A percentile compares a stretch with the other conserved stretches of the same genome.
Conservation (phyloP, 2,113 vertebrate genomes). For the Orientallactaga bullata region DNA sequence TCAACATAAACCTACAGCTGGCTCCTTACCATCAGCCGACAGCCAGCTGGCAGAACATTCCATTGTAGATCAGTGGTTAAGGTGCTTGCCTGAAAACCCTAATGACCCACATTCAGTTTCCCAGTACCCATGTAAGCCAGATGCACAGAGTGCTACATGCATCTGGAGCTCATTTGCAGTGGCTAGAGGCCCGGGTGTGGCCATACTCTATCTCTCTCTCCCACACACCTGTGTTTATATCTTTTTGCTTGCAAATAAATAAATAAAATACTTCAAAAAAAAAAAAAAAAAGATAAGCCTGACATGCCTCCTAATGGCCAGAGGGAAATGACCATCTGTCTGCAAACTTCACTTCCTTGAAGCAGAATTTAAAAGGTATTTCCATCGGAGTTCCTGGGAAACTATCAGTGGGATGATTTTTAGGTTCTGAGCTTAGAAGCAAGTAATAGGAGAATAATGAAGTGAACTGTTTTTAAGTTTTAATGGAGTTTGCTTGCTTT, state of each 20-base stretch:
- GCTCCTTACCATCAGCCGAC: background rate
- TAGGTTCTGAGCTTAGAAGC: slow-evolving; percentile 17
- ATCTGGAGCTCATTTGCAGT: no score
- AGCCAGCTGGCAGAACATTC: background rate
- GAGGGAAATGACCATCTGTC: background rate
- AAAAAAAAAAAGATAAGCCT: background rate
- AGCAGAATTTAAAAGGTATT: slow-evolving; percentile 40
- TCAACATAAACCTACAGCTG: background rate
- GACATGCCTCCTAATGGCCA: background rate
- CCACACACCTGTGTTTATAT: no score
- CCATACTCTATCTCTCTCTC: no score
- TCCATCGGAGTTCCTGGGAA: slow-evolving; percentile 1
- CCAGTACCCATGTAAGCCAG: no score
- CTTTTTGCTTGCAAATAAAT: no score
- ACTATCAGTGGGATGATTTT: background rate
- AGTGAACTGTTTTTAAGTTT: slow-evolving; percentile 46
- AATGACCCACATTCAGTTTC: no score
- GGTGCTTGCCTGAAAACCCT: no score
- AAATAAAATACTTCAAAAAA: no score
- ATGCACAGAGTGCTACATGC: no score
- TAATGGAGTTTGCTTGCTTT: slow-evolving; percentile 16
- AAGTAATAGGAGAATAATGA: background rate
- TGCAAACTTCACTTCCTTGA: background rate
- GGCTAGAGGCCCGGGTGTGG: no score
- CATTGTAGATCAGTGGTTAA: background rate